These are phyloP conservation scores for Bergia puertoricense DNA, from an alignment of 92 coral and sea anemone species.

Conservation along the genomic window DNA sequence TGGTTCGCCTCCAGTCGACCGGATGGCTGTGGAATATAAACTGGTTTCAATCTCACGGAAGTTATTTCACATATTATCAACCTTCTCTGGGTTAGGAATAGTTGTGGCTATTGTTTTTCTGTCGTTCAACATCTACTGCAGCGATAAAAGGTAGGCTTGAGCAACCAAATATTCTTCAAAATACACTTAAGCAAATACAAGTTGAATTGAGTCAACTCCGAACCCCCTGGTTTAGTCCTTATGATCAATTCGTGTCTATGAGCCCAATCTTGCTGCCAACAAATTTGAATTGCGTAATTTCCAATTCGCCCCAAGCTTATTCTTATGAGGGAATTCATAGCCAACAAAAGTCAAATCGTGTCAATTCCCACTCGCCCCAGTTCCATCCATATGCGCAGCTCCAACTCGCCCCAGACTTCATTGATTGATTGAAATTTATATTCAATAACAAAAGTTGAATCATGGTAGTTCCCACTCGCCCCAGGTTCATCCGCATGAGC, in stretches of 20 bases:
- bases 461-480: not conserved
- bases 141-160: constrained; percentile 45
- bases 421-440: no score
- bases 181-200: no score
- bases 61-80: constrained; percentile 39
- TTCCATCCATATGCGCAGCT: no score
- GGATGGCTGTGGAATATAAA: constrained; percentile 26
- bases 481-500: constrained; percentile 62
- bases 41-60: constrained; percentile 41
- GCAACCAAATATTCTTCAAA: not conserved
- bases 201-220: no score
- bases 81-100: constrained; percentile 47
- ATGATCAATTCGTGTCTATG: no score
- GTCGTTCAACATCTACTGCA: constrained; percentile 44
- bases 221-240: no score
- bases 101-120: constrained; percentile 49
- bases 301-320: no score
- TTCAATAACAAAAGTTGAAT: not conserved
- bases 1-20: constrained; percentile 60
- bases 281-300: no score
- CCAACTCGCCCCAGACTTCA: not conserved
- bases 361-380: no score
- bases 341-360: not conserved
- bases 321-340: not conserved
- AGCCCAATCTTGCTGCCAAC: no score